These are phyloP conservation scores for Eublepharis macularius DNA, from an alignment of 2,113 vertebrate genomes.

Conservation along the genomic window DNA sequence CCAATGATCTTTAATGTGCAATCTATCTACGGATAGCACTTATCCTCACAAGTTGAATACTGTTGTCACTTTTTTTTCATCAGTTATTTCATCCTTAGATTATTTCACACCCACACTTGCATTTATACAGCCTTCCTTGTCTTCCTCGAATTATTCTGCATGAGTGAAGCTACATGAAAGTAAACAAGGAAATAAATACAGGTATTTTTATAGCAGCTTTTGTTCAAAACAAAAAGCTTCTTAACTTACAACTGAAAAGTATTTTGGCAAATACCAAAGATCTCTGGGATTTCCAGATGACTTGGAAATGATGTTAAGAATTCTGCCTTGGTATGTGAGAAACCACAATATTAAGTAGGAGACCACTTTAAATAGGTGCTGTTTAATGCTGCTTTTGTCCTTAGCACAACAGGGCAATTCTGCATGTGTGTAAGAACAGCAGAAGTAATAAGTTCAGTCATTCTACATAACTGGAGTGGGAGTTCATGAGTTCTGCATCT, in stretches of 20 bases:
- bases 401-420: not conserved
- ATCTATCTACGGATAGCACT: not conserved
- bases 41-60: not conserved
- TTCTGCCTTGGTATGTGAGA: constrained; percentile 22
- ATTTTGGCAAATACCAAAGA: constrained; percentile 25
- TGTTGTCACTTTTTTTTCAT: not conserved
- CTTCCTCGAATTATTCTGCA: constrained; percentile 2
- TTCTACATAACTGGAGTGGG: not conserved
- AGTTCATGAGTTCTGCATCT: not conserved
- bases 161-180: not conserved
- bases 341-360: constrained; percentile 13
- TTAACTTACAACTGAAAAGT: constrained; percentile 39
- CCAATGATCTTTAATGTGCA: not conserved
- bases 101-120: constrained; percentile 19
- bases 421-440: not conserved
- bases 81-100: not conserved
- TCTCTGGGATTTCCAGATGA: constrained; percentile 29
- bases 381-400: not conserved
- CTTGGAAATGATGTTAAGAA: constrained; percentile 42
- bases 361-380: not conserved
- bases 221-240: constrained; percentile 16
- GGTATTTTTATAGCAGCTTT: constrained; percentile 22
- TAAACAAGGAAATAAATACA: constrained; percentile 36
- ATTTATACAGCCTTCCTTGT: not conserved
- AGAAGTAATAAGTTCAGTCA: not conserved